A percentile compares a stretch with the other conserved stretches of the same genome.
phyloP scores from a whole-genome alignment of 64 coral and sea anemone genomes.

The Acropora yongei region DNA sequence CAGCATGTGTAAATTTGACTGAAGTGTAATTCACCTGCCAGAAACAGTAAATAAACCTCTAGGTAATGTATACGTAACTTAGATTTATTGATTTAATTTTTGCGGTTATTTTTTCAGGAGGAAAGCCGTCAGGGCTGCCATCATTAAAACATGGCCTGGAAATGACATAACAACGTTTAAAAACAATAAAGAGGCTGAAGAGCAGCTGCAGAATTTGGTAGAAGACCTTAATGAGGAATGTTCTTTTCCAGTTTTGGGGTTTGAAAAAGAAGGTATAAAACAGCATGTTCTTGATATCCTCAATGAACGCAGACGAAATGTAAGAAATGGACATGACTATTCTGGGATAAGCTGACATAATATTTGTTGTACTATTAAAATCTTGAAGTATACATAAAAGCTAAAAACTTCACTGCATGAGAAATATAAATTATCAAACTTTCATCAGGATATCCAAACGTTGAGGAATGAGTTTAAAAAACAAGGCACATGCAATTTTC shows the following conservation, averaged over 20 bases:
- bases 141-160: constrained; percentile 51
- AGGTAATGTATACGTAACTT: constrained; percentile 1
- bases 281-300: constrained; percentile 58
- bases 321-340: constrained; percentile 59
- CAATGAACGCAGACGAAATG: constrained; percentile 52
- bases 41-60: constrained; percentile 10
- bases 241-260: constrained; percentile 6
- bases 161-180: constrained; percentile 57
- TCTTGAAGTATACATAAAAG: not conserved
- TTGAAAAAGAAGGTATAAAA: constrained; percentile 63
- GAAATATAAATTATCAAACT: not conserved
- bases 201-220: constrained; percentile 37
- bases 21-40: not conserved
- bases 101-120: constrained; percentile 8
- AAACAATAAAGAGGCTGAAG: constrained; percentile 14
- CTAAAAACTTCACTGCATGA: not conserved
- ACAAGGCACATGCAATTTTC: not conserved
- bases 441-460: not conserved
- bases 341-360: not conserved
- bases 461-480: not conserved
- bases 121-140: constrained; percentile 1
- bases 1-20: not conserved
- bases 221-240: constrained; percentile 43
- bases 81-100: constrained; percentile 11
- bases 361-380: not conserved